A percentile compares a stretch with the other conserved stretches of the same genome.
Conservation (phyloP, 2,797 vertebrate genomes). For the Salarias fasciatus region DNA sequence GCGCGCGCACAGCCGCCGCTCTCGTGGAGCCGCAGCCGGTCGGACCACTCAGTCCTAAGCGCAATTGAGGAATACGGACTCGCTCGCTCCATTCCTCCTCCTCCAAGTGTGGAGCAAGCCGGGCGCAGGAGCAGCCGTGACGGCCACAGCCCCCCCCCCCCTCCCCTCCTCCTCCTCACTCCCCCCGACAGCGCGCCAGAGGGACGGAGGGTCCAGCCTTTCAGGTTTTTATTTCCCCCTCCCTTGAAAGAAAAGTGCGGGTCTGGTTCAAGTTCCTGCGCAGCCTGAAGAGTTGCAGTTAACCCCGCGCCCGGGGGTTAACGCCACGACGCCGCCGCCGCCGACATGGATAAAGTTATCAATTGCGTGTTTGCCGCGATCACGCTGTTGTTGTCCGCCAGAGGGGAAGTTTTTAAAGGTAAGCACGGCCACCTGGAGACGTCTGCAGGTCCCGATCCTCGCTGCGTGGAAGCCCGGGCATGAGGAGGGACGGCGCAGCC, state of each 20-base stretch:
- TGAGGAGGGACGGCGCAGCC: background rate
- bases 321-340: conserved; percentile 63
- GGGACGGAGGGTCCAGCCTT: conserved; percentile 51
- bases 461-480: background rate
- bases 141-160: conserved; percentile 42
- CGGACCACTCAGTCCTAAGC: conserved; percentile 70
- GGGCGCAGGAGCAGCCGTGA: conserved; percentile 61
- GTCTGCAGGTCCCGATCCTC: background rate
- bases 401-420: conserved; percentile 86
- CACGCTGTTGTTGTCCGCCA: conserved; percentile 76
- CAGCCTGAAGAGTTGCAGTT: conserved; percentile 65
- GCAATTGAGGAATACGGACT: conserved; percentile 77
- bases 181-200: conserved; percentile 34
- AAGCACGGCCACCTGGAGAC: conserved; percentile 54
- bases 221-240: too few species aligned
- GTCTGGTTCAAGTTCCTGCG: conserved; percentile 60
- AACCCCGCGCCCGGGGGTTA: conserved; percentile 78
- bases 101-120: conserved; percentile 78
- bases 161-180: conserved; percentile 34
- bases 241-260: conserved; percentile 34
- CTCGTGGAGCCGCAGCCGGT: conserved; percentile 60
- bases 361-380: conserved; percentile 78
- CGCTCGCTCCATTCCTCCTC: conserved; percentile 75
- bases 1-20: conserved; percentile 48
- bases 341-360: conserved; percentile 87